These are phyloP conservation scores for Ichneumon xanthorius DNA, from an alignment of 2,888 invertebrate species.

Conservation along the genomic window DNA sequence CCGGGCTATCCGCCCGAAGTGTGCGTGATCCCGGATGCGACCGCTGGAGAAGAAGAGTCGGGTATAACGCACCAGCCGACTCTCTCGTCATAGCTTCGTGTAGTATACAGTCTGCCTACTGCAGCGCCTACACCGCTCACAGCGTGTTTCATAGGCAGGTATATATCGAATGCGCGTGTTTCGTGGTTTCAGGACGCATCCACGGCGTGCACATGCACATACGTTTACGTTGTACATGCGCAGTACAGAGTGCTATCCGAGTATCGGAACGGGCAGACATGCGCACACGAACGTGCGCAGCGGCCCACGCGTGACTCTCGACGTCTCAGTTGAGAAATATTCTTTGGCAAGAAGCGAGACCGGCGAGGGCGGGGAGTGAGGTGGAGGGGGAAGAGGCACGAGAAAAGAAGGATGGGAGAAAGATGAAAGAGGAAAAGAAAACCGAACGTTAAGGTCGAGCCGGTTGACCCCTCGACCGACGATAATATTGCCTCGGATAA, in stretches of 20 bases:
- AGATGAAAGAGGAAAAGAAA: not conserved
- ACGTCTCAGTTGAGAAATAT: conserved; percentile 55
- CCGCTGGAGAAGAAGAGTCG: conserved; percentile 70
- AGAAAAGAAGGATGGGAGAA: conserved; percentile 7
- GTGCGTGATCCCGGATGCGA: conserved; percentile 76
- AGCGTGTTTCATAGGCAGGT: conserved; percentile 13
- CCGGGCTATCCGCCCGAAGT: conserved; percentile 65
- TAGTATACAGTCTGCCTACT: not conserved
- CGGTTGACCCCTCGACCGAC: conserved; percentile 40
- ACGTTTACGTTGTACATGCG: not conserved
- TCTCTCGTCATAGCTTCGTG: conserved; percentile 70
- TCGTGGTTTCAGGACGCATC: conserved; percentile 17
- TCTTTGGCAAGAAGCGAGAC: conserved; percentile 38
- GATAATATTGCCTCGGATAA: conserved; percentile 43
- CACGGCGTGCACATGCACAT: not conserved
- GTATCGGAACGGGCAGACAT: not conserved
- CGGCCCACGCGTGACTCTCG: conserved; percentile 70
- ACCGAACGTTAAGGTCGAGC: not conserved
- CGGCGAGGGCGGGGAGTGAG: conserved; percentile 17
- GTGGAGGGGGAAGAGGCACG: conserved; percentile 20
- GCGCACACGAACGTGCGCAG: conserved; percentile 32
- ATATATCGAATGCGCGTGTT: conserved; percentile 27
- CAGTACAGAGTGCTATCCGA: conserved; percentile 16
- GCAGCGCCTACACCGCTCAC: not conserved
- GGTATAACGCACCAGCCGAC: conserved; percentile 56